Evolutionary conservation across 2,113 vertebrate genomes (phyloP).

Genomic region (Gavia stellata): DNA sequence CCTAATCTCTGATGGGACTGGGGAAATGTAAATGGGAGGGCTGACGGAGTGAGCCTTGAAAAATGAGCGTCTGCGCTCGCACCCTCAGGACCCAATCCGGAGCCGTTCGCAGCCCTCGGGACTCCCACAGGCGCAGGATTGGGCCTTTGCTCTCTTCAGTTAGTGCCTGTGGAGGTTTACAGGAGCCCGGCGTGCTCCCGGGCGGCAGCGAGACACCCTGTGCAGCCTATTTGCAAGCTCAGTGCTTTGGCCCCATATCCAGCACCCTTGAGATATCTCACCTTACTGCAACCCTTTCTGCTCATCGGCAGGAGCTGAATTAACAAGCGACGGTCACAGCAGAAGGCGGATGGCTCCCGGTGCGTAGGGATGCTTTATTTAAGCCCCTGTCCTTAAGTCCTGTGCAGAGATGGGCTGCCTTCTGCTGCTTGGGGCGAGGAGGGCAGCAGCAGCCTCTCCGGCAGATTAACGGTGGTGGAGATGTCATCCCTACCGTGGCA

Average conservation of each 20-base stretch:
- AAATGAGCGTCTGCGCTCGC: slow-evolving; percentile 30
- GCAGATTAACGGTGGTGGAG: neutral
- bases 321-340: neutral
- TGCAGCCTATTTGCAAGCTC: neutral
- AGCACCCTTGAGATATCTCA: neutral
- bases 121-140: neutral
- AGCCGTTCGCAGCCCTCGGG: neutral
- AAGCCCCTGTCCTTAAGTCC: neutral
- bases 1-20: slow-evolving; percentile 31
- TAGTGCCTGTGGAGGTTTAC: slow-evolving; percentile 34
- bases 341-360: neutral
- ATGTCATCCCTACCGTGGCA: accelerated
- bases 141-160: neutral
- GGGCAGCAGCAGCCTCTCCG: neutral
- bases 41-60: slow-evolving; percentile 23
- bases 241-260: neutral
- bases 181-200: accelerated
- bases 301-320: neutral
- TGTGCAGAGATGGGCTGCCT: neutral
- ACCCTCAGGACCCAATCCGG: neutral
- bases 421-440: neutral
- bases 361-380: neutral
- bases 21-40: slow-evolving; percentile 34
- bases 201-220: accelerated
- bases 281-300: neutral